phyloP scores from a whole-genome alignment of 2,888 invertebrate genomes.

The Anorthoa munda region DNA sequence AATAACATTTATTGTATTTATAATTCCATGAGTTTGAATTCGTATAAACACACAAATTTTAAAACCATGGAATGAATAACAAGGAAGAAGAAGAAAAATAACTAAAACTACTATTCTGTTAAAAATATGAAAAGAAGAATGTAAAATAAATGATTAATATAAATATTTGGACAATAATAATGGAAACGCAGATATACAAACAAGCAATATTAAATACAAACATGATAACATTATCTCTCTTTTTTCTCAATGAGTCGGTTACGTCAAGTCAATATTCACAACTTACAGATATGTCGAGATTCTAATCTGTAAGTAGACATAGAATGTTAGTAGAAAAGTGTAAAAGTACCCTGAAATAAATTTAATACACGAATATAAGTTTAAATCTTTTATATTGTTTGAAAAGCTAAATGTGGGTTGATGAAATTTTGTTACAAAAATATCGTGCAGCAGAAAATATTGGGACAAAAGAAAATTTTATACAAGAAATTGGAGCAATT shows the following conservation, averaged over 20 bases:
- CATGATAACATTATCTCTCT: constrained; percentile 30
- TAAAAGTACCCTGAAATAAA: constrained; percentile 85
- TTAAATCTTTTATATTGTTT: constrained; percentile 71
- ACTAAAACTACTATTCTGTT: background rate
- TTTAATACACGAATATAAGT: constrained; percentile 65
- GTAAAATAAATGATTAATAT: background rate
- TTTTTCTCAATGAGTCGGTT: constrained; percentile 26
- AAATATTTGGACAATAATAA: background rate
- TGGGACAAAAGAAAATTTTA: background rate
- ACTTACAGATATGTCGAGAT: constrained; percentile 44
- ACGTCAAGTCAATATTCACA: constrained; percentile 55
- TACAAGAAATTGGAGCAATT: background rate
- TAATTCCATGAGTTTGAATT: no score
- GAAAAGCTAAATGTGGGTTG: constrained; percentile 40
- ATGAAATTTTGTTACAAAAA: constrained; percentile 47
- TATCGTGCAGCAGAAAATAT: constrained; percentile 17
- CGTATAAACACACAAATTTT: background rate
- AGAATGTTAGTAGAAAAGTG: constrained; percentile 81
- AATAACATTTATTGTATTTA: background rate
- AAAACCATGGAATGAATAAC: background rate
- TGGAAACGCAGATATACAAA: background rate
- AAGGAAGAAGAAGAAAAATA: background rate
- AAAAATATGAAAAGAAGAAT: background rate
- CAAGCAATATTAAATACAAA: constrained; percentile 4
- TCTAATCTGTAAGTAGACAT: constrained; percentile 59